Percentiles rank a stretch among this genome's conserved stretches.
These are phyloP conservation scores for Dinocampus coccinellae DNA, from an alignment of 2,888 invertebrate genomes.

Conservation along the genomic window DNA sequence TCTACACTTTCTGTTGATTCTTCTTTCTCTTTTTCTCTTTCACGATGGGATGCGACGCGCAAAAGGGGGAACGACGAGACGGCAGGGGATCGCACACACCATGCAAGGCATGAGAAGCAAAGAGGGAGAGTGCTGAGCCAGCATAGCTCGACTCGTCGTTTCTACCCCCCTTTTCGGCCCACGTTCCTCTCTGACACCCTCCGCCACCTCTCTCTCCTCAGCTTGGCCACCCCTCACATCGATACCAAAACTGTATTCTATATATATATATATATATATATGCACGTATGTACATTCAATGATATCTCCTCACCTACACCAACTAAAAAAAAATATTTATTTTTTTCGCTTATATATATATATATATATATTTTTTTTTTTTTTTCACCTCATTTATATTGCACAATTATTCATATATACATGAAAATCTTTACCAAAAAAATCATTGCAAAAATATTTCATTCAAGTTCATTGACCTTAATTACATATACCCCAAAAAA, in stretches of 20 bases:
- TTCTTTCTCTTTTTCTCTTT: neutral
- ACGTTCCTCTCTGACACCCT: constrained; percentile 10
- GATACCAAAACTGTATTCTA: constrained; percentile 59
- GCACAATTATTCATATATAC: neutral
- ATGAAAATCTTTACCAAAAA: neutral
- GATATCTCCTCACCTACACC: constrained; percentile 6
- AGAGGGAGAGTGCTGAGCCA: constrained; percentile 68
- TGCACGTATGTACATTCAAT: neutral
- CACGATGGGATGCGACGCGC: constrained; percentile 12
- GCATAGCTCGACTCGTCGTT: constrained; percentile 53
- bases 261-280: constrained; percentile 14
- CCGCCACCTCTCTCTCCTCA: constrained; percentile 46
- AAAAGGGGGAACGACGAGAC: constrained; percentile 5
- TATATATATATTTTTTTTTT: too few species aligned
- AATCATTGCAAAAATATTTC: neutral
- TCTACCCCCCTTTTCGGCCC: neutral
- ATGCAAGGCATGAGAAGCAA: constrained; percentile 52
- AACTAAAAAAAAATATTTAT: neutral
- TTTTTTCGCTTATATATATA: too few species aligned
- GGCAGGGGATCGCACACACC: constrained; percentile 22
- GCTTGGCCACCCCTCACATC: constrained; percentile 65
- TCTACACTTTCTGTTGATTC: neutral
- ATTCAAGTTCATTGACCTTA: neutral
- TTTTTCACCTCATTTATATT: constrained; percentile 18
- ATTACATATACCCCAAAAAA: neutral